These are phyloP conservation scores for Silurus meridionalis DNA, from an alignment of 2,113 vertebrate genomes.

Conservation along the genomic window DNA sequence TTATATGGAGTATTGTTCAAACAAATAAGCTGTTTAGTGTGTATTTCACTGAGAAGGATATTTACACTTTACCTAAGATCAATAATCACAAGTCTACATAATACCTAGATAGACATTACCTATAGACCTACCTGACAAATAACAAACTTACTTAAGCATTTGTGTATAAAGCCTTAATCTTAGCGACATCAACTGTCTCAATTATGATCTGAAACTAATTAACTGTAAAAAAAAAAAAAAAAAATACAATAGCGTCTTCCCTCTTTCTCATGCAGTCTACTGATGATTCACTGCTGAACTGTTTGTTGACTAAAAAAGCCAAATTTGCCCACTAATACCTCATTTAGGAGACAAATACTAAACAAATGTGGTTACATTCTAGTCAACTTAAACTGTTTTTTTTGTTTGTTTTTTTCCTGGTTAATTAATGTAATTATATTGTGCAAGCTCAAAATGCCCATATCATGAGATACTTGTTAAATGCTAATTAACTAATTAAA, in stretches of 20 bases:
- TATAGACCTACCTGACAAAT: neutral
- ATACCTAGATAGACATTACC: neutral
- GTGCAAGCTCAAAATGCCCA: neutral
- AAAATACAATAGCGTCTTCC: neutral
- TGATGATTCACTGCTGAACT: neutral
- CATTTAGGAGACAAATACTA: neutral
- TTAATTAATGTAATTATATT: neutral
- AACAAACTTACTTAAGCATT: neutral
- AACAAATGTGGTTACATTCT: neutral
- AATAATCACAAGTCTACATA: neutral
- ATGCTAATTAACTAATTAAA: no score
- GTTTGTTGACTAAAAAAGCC: neutral
- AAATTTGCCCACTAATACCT: neutral
- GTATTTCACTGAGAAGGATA: neutral
- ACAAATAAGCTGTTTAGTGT: neutral
- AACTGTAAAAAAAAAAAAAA: neutral
- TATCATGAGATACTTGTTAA: neutral
- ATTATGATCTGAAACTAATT: neutral
- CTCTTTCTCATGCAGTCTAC: neutral
- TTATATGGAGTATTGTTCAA: neutral
- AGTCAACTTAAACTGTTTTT: neutral
- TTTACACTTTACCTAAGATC: neutral
- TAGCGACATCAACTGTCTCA: neutral
- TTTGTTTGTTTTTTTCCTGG: neutral
- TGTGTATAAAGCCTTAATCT: neutral